A percentile compares a stretch with the other conserved stretches of the same genome.
Conservation (phyloP, 2,888 invertebrate species). For the Leptinotarsa tumamoca region DNA sequence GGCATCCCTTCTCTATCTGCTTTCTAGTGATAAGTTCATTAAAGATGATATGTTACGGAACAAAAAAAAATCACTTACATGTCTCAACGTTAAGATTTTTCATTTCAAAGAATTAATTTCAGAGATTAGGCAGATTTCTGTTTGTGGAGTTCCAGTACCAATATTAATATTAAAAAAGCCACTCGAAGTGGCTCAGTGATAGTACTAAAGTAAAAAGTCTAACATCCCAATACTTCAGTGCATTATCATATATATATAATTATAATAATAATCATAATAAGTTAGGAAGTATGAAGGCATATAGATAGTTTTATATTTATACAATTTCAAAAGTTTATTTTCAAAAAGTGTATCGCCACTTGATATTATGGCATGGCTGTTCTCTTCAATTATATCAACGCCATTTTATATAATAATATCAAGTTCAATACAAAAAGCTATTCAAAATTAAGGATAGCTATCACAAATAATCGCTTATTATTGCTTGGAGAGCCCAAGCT, state of each 20-base stretch:
- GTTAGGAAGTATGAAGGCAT: slow-evolving; percentile 69
- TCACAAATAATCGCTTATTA: slow-evolving; percentile 63
- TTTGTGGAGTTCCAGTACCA: slow-evolving; percentile 59
- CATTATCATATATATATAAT: slow-evolving; percentile 64
- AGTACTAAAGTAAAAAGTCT: slow-evolving; percentile 68
- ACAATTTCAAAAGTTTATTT: slow-evolving; percentile 61
- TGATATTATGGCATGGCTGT: slow-evolving; percentile 47
- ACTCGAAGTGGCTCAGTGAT: slow-evolving; percentile 64
- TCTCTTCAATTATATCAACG: slow-evolving; percentile 34
- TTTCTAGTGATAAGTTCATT: not conserved
- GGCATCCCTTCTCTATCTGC: slow-evolving; percentile 31
- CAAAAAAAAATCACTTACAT: too few relatives aligned
- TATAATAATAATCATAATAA: slow-evolving; percentile 63
- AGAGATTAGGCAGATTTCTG: slow-evolving; percentile 36
- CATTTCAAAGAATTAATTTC: not conserved
- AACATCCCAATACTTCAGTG: slow-evolving; percentile 68
- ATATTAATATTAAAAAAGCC: slow-evolving; percentile 66
- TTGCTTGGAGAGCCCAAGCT: slow-evolving; percentile 56
- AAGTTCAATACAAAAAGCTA: slow-evolving; percentile 60
- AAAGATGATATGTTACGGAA: not conserved
- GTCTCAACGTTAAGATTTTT: not conserved
- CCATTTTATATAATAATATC: slow-evolving; percentile 51
- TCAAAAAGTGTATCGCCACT: slow-evolving; percentile 56
- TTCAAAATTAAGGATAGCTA: slow-evolving; percentile 63
- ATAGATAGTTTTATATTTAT: slow-evolving; percentile 67